Base-by-base conservation (phyloP, 2,888 invertebrate species). In the Caenorhabditis angaria region DNA sequence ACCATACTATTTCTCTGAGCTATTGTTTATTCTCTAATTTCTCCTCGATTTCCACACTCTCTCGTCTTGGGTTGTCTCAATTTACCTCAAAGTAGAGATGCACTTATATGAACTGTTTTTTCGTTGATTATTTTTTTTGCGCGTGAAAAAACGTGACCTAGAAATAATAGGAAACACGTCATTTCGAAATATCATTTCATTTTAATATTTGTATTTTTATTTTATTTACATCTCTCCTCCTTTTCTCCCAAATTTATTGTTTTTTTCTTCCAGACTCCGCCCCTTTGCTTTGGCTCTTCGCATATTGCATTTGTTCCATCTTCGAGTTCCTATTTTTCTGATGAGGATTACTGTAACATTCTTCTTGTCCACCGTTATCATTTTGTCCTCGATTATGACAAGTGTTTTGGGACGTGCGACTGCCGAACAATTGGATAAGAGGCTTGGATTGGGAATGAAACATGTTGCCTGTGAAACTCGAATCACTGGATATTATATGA, bases 401-500 rank as follows among this genome's bases (percentile, higher is more conserved):
- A 25, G 18, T 10, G 51, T 41, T 18, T 6, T 5, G 10, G 10
- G 14, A 50, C 50, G 50, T 18, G 54, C 24, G 1, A 54, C 54
- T 10, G 20, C 54, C 8, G 72, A 67, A 54, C 62, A 72, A 32
- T 29, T 72, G 18, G 72, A 72, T 32, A 50, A 53, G n/a, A 56
- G 53, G 18, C 67, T 72, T n/a, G 67, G 67, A 20, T 29, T 57
- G 12, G 72, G 72, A 24, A 63, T 66, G 67, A 72, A 67, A 47
- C 72, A 72, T 20, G 64, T 72, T 3, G 61, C 72, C 2, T 72
- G 72, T 28, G 67, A 72, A 48, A 66, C 64, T 32, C 61, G 72
- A 24, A 61, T 72, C 41, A 72, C 67, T 41, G 72, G 72, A 35
- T 72, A 67, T 35, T 65, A 72, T 48, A 72, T 72, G 67, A 67